A percentile compares a stretch with the other conserved stretches of the same genome.
These are phyloP conservation scores for Galaxias olidus DNA, from an alignment of 2,797 vertebrate genomes.

Conservation along the genomic window DNA sequence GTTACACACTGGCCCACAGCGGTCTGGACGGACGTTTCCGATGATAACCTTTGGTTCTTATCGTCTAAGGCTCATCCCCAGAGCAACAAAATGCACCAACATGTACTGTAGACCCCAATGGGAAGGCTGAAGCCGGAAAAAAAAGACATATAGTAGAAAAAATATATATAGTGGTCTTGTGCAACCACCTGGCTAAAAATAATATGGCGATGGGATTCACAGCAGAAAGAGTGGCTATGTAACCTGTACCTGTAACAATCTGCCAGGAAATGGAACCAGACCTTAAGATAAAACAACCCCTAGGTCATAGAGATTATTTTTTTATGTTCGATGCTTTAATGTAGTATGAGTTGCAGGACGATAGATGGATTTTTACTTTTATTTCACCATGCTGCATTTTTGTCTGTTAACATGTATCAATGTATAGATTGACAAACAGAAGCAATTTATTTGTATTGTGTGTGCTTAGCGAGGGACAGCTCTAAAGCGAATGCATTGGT, in stretches of 20 bases:
- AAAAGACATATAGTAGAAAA: too few species aligned
- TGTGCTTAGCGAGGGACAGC: slow-evolving; percentile 62
- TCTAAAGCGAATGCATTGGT: slow-evolving; percentile 50
- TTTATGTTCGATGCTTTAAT: slow-evolving; percentile 70
- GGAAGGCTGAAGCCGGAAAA: background rate
- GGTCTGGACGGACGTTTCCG: background rate
- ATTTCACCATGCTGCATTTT: slow-evolving; percentile 70
- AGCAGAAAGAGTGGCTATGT: too few species aligned
- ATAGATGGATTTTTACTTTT: slow-evolving; percentile 28
- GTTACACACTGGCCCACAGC: background rate
- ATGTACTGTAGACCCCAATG: background rate
- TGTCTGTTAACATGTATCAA: slow-evolving; percentile 63
- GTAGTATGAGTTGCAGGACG: slow-evolving; percentile 46
- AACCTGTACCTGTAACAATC: background rate
- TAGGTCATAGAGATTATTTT: slow-evolving; percentile 70
- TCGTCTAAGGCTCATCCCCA: background rate
- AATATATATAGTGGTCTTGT: too few species aligned
- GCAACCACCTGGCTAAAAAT: too few species aligned
- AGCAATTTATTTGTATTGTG: slow-evolving; percentile 64
- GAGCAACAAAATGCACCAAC: background rate
- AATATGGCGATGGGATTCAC: too few species aligned
- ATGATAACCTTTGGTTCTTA: background rate
- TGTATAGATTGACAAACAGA: slow-evolving; percentile 57
- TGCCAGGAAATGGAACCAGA: slow-evolving; percentile 40
- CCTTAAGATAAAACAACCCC: slow-evolving; percentile 41